These are phyloP conservation scores for Brevimyrus niger DNA, from an alignment of 2,113 vertebrate genomes.

Conservation along the genomic window DNA sequence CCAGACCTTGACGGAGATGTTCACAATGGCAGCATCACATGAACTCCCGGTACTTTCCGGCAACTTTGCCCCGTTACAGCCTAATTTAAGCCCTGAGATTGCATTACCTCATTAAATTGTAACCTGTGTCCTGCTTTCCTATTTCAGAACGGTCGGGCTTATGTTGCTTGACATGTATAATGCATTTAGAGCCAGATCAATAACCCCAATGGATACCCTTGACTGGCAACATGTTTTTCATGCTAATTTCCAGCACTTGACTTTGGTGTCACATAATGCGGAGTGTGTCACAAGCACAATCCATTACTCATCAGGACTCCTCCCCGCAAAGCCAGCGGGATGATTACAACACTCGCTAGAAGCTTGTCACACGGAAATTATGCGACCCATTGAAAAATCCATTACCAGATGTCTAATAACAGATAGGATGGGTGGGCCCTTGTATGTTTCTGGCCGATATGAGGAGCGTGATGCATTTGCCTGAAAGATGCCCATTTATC, in stretches of 20 bases:
- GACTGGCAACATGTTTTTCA: neutral
- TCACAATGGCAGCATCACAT: neutral
- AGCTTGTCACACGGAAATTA: neutral
- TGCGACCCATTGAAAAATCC: slow-evolving; percentile 8
- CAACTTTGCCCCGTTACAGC: neutral
- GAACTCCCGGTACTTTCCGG: too few species aligned
- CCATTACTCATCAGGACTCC: neutral
- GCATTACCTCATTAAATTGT: neutral
- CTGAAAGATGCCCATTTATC: neutral
- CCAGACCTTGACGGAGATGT: too few species aligned
- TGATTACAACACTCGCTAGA: neutral
- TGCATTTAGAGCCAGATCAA: slow-evolving; percentile 13
- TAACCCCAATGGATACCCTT: slow-evolving; percentile 11
- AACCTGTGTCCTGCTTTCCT: neutral
- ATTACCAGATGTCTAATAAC: slow-evolving; percentile 15
- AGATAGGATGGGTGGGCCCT: neutral
- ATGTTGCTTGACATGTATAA: neutral
- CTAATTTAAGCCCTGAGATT: neutral
- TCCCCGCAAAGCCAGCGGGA: neutral
- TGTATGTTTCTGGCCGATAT: neutral
- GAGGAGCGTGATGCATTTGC: neutral
- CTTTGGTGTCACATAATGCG: slow-evolving; percentile 10
- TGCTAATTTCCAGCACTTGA: slow-evolving; percentile 7
- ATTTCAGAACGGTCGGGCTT: neutral
- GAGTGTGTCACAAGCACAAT: slow-evolving; percentile 6